Evolutionary conservation across 2,113 vertebrate species (phyloP), one percentile per base, ranked within the genome.

Genomic region (Apus apus): DNA sequence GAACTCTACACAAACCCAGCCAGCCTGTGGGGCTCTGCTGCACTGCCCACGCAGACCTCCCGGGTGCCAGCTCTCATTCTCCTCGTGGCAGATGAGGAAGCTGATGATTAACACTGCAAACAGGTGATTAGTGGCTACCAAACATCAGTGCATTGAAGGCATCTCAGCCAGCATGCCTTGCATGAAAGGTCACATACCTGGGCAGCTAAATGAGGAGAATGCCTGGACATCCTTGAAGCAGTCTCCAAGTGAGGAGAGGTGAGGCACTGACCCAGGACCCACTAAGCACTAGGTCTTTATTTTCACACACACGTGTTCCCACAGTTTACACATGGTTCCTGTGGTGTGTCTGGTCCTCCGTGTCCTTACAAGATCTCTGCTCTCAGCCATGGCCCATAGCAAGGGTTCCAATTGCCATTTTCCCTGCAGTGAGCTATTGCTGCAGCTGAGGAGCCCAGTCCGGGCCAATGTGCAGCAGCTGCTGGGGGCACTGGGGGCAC

Each of bases 271-370:
- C 10, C 15, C 18, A 23, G 48, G 43, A 51, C 51, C 58, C 48
- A 32, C 5, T 19, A 40, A 79, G 54, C 40, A 34, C 15, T 2
- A 32, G 51, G 21, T 36, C 71, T 90, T 62, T 68, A 71, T 51
- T 93, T 34, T 15, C 64, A 56, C 6, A n/a, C 20, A 45, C 38
- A 19, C 0, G 0, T 12, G 8, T n/a, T 65, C 68, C 29, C 7
- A n/a, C 3, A 2, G 58, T 30, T 85, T 76, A 26, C 56, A 23
- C 0, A 0, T 0, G 0, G 34, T 65, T 45, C 23, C 66, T 46
- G 22, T 6, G 54, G 22, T 12, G 74, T 11, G 36, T 30, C 70
- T 17, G 38, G 32, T 61, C 32, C 51, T 68, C 53, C 0, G 3
- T 30, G 74, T 77, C 89, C 93, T 40, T 10, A 29, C 1, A 20